Evolutionary conservation across 2,113 vertebrate species (phyloP), one percentile per base, ranked within the genome.

Genomic region (Nansenia antarctica): DNA sequence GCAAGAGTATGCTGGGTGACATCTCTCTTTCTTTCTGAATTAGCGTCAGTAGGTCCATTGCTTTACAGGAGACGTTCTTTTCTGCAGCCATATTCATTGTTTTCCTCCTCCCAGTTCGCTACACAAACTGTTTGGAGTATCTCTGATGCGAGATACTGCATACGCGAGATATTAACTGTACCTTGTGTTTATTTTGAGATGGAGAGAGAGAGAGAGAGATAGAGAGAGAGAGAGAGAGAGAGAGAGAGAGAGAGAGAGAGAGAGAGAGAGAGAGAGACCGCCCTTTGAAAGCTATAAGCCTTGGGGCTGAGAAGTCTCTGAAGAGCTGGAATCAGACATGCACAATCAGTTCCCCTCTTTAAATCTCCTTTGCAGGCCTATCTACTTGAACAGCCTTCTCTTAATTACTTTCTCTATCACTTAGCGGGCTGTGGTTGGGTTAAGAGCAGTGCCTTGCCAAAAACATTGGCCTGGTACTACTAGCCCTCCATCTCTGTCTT

Each of bases 401-500:
- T 91, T 92, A 92, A 91, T 92, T 91, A 90, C 87, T 89, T 90
- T 92, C 89, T 87, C 87, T 82, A 86, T 90, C 90, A 91, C 87
- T 90, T 87, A 87, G 85, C 66, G 78, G 84, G 82, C 85, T 60
- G 77, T 62, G 85, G 81, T 80, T 81, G 84, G 80, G 82, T 84
- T 69, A 82, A 82, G 81, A 67, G 75, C 60, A 73, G 75, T 49
- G 65, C 76, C 76, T 76, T 52, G 84, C 85, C 86, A 87, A 76
- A 83, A 79, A 87, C 86, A 86, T 80, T 88, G 87, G 87, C 86
- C 85, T 86, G 82, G 37, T 22, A 27, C 55, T 77, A 77, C 62
- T 70, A 78, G 74, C 65, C n/a, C 73, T 57, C 76, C 75, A 84
- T 86, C 85, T 82, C 75, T 80, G 84, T 88, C 81, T 82, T 69